phyloP scores from a whole-genome alignment of 1,140 invertebrate species.

The Zaprionus lachaisei region DNA sequence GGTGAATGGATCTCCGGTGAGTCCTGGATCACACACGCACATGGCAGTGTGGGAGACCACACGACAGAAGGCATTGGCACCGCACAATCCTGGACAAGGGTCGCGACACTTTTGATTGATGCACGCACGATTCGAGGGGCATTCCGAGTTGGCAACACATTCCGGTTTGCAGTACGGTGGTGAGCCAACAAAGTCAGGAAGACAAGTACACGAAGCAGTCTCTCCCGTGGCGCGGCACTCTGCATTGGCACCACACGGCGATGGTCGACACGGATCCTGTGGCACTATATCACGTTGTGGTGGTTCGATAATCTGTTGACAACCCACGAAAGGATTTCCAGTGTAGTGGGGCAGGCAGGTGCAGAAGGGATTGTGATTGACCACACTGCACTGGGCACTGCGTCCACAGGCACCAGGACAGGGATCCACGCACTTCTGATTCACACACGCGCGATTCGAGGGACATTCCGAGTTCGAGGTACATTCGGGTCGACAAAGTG shows the following conservation, averaged over 20 bases:
- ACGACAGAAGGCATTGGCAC: conserved; percentile 89
- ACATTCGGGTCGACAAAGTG: conserved; percentile 86
- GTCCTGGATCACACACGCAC: conserved; percentile 89
- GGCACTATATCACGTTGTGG: conserved; percentile 88
- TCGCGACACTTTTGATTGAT: conserved; percentile 89
- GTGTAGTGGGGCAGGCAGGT: conserved; percentile 90
- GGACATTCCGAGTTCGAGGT: conserved; percentile 88
- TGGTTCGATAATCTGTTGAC: conserved; percentile 89
- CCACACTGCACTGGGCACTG: conserved; percentile 90
- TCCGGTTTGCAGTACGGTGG: conserved; percentile 91
- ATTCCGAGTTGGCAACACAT: conserved; percentile 91
- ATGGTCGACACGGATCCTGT: conserved; percentile 89
- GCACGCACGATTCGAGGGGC: conserved; percentile 88
- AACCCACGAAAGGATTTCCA: conserved; percentile 89
- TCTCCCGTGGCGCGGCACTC: conserved; percentile 88
- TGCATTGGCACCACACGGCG: conserved; percentile 91
- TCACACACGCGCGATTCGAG: conserved; percentile 88
- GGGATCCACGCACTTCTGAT: conserved; percentile 90
- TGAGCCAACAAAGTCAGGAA: conserved; percentile 88
- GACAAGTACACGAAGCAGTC: conserved; percentile 88
- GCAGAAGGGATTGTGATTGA: conserved; percentile 90
- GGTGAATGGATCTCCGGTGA: conserved; percentile 90
- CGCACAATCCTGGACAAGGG: conserved; percentile 90
- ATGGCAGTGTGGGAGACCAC: conserved; percentile 90
- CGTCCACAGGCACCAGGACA: conserved; percentile 89